phyloP scores from a whole-genome alignment of 2,888 invertebrate species.

The Mellilla xanthometata region DNA sequence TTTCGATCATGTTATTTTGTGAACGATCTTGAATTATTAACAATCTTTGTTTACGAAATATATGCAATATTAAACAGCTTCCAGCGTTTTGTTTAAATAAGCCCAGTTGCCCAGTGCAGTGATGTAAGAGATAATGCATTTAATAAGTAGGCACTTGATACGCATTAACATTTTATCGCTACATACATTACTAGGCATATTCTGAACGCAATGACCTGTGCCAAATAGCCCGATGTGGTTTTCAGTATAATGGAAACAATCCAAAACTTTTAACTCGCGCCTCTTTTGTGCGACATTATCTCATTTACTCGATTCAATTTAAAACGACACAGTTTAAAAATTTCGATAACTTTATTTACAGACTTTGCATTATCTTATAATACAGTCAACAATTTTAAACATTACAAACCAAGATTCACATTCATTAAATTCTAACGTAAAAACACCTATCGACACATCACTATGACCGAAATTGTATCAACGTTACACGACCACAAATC shows the following conservation, averaged over 20 bases:
- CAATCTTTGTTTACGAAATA: not conserved
- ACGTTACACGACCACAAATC: constrained; percentile 41
- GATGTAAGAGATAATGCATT: constrained; percentile 31
- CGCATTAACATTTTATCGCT: constrained; percentile 40
- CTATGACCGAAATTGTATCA: constrained; percentile 59
- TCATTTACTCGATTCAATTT: constrained; percentile 20
- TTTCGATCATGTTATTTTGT: too few relatives aligned
- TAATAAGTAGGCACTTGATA: constrained; percentile 36
- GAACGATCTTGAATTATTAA: too few relatives aligned
- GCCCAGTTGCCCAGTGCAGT: constrained; percentile 11
- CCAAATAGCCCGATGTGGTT: constrained; percentile 65
- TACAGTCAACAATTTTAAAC: constrained; percentile 80
- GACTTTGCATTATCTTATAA: constrained; percentile 78
- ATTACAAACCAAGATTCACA: constrained; percentile 74
- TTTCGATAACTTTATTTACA: constrained; percentile 81
- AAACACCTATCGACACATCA: constrained; percentile 71
- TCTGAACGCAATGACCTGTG: constrained; percentile 50
- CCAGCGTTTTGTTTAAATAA: constrained; percentile 18
- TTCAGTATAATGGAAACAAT: constrained; percentile 68
- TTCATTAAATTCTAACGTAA: constrained; percentile 73
- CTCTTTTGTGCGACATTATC: constrained; percentile 39
- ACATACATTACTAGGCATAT: constrained; percentile 47
- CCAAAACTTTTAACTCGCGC: constrained; percentile 61
- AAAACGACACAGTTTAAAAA: constrained; percentile 52
- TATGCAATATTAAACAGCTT: not conserved